Conservation (phyloP, 2,113 vertebrate species). For the Heliornis fulica region DNA sequence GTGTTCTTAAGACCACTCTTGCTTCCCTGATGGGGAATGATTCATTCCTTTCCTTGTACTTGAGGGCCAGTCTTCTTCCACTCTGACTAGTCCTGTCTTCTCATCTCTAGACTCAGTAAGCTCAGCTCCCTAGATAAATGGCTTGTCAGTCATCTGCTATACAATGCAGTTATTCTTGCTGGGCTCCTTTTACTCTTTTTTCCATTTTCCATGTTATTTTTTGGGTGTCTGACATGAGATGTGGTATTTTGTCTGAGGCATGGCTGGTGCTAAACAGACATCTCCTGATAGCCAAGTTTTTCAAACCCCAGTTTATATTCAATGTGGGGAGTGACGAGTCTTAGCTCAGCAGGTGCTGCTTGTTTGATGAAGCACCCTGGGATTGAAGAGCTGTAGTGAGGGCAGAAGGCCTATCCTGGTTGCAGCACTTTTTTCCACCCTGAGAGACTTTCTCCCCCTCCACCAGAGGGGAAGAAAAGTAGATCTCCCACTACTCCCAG, state of each 20-base stretch:
- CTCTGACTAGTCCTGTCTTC: neutral
- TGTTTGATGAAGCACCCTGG: neutral
- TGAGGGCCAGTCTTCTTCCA: neutral
- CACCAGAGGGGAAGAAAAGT: too few species aligned
- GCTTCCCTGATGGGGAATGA: neutral
- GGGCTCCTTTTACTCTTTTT: neutral
- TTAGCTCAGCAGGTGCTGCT: neutral
- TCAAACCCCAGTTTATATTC: neutral
- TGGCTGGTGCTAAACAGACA: neutral
- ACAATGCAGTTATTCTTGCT: neutral
- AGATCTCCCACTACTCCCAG: too few species aligned
- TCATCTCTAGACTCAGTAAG: constrained; percentile 13
- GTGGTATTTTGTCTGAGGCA: neutral
- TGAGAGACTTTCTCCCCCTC: neutral
- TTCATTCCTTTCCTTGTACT: neutral
- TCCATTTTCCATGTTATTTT: neutral
- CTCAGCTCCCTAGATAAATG: constrained; percentile 1
- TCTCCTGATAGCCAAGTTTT: neutral
- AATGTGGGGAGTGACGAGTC: neutral
- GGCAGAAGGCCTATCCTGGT: neutral
- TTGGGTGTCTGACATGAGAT: neutral
- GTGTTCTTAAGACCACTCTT: neutral
- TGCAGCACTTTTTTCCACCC: neutral
- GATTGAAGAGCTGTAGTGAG: neutral
- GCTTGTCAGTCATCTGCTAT: constrained; percentile 4